Base-by-base conservation (phyloP, 1,140 invertebrate genomes). In the Littorina saxatilis region DNA sequence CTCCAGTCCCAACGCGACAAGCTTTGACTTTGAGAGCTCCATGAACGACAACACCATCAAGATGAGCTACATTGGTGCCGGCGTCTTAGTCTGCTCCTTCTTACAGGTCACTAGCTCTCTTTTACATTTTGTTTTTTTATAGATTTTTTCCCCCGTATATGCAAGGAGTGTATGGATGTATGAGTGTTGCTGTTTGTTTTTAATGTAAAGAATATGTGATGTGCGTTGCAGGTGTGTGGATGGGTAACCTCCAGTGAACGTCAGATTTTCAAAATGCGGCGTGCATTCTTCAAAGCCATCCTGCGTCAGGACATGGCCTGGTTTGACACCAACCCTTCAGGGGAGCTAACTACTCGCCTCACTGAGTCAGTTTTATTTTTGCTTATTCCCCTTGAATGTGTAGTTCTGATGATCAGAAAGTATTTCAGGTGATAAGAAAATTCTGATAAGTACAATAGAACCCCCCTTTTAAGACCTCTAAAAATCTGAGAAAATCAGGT, bases 241-340 rank as follows among this genome's bases (percentile, higher is more conserved):
- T 91, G 90, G 87, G 83, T 85, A 20, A 85, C 85, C 13, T 52
- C 91, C 9, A 87, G 90, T 81, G 88, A 92, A 72, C 85, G 87
- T 50, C 91, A 92, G 78, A 81, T 85, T 13, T 52, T 85, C 27
- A 87, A 85, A 52, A 89, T 92, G 43, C 76, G 91, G 20, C 85
- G 85, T 43, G 63, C 79, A 15, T 90, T 90, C 66, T 93, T 97
- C 29, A 92, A 94, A 86, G 93, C 96, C 1, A 95, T 97, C 3
- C 92, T 99, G 7, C 94, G 96, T 15, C 97, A 98, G 92, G 96
- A 98, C 86, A 96, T 98, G 87, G 93, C 95, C 55, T 99, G 97
- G 97, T 98, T 97, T 91, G 97, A 99, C 90, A 94, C 95, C 11
- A 95, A 90, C 52, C 85, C 89, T 39, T 87, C 87, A 52, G 92